Conservation (phyloP, 1,140 invertebrate genomes). For the Drosophila murphyi region DNA sequence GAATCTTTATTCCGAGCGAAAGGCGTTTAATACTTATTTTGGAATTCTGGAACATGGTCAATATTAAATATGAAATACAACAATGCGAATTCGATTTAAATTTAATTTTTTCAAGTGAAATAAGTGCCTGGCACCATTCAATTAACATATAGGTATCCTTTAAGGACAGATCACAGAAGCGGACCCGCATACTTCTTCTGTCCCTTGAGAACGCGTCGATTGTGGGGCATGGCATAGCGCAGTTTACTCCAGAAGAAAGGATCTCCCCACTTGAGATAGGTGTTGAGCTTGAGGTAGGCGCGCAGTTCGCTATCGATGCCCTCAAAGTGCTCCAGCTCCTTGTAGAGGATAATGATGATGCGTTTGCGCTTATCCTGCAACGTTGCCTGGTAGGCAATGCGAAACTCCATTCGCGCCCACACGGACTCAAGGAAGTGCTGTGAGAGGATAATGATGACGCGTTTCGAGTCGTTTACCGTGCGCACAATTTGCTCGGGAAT, state of each 20-base stretch:
- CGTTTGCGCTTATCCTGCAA: constrained; percentile 90
- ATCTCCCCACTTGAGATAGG: constrained; percentile 93
- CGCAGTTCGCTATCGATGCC: constrained; percentile 90
- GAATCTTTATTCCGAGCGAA: no score
- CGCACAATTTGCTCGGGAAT: constrained; percentile 92
- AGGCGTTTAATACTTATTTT: no score
- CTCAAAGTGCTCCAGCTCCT: constrained; percentile 88
- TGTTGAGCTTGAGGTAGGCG: constrained; percentile 92
- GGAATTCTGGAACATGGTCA: no score
- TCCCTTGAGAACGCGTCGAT: constrained; percentile 65
- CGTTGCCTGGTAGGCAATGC: constrained; percentile 91
- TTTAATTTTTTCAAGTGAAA: no score
- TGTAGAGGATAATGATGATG: constrained; percentile 92
- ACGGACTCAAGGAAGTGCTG: constrained; percentile 92
- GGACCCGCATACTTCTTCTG: constrained; percentile 75
- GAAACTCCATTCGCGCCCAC: constrained; percentile 94
- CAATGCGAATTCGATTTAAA: no score
- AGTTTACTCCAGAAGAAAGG: constrained; percentile 94
- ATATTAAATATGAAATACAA: no score
- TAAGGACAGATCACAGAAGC: constrained; percentile 41
- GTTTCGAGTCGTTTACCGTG: constrained; percentile 90
- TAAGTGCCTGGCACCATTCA: no score
- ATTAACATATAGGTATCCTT: not conserved
- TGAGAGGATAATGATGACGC: constrained; percentile 93
- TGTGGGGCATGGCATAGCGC: constrained; percentile 88